phyloP scores from a whole-genome alignment of 2,888 invertebrate genomes.

The Microchrysa polita region DNA sequence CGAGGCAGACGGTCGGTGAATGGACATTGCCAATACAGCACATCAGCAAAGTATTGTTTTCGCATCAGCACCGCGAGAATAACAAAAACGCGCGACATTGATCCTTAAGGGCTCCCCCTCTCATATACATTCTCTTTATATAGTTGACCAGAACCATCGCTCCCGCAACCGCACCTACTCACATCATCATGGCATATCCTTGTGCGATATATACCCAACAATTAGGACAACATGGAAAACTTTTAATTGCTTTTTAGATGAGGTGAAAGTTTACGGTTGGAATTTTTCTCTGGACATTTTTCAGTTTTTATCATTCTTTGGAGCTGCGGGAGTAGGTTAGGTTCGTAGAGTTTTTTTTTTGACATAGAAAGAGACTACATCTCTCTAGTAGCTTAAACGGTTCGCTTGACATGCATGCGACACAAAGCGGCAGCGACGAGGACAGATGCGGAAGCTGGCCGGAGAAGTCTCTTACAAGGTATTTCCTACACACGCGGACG shows the following conservation, averaged over 20 bases:
- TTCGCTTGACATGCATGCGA: background rate
- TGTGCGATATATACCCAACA: slow-evolving; percentile 4
- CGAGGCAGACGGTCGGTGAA: no score
- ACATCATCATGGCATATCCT: no score
- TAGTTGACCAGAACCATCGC: slow-evolving; percentile 5
- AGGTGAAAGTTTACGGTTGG: slow-evolving; percentile 42
- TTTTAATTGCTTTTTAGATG: slow-evolving; percentile 45
- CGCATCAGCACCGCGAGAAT: background rate
- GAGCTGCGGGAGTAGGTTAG: no score
- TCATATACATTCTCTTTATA: no score
- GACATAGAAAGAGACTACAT: background rate
- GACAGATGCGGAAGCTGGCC: no score
- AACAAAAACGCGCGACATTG: slow-evolving; percentile 17
- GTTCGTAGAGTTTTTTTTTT: slow-evolving; percentile 6
- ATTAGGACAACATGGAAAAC: slow-evolving; percentile 40
- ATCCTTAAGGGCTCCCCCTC: background rate
- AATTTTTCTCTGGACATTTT: slow-evolving; percentile 36
- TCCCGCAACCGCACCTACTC: background rate
- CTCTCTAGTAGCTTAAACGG: background rate
- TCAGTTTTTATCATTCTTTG: background rate
- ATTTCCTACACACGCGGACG: no score
- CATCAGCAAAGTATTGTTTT: no score
- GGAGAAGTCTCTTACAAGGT: no score
- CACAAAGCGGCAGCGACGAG: no score
- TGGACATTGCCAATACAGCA: background rate